Evolutionary conservation across 2,797 vertebrate species (phyloP), one percentile per base, ranked within the genome.

Genomic region (Halcyon smyrnensis): DNA sequence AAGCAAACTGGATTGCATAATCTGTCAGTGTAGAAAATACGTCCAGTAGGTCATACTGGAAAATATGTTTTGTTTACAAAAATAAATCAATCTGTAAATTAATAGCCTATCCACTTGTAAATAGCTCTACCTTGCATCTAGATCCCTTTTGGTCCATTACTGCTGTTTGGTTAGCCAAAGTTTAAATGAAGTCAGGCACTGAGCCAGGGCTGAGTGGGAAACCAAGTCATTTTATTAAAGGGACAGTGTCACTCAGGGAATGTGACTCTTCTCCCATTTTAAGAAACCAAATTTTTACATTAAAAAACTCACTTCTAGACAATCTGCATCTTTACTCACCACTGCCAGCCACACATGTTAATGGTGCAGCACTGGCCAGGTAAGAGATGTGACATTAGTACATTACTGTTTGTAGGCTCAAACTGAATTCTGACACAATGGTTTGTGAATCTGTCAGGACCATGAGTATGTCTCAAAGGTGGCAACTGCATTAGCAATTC

Each of bases 221-320:
- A 77, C 32, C n/a, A 62, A 92, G n/a, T 1, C 45, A 43, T 57
- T 69, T 37, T 37, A 69, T 98, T 98, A 98, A 98, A 98, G 97
- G 84, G 84, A 82, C 94, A 97, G 94, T 8, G 28, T 84, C 84
- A 50, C 27, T 57, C 50, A 37, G 68, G 73, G 45, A 80, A 34
- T 76, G 54, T 16, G 3, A 90, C 23, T 5, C 37, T n/a, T 46
- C 51, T 88, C 57, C 25, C 23, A 23, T 63, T 48, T 81, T 37
- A 68, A 74, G 45, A 28, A 79, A 84, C 13, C 24, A 15, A 50
- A 53, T 3, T 69, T 89, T 71, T 34, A 71, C 34, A 50, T 25
- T 48, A 36, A 93, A 89, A 48, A 4, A 1, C 17, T 24, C 21
- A 50, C 50, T 65, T 75, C 45, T 59, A 69, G 51, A 75, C 43